Conservation (phyloP, 1,140 invertebrate genomes). For the Halesus radiatus region DNA sequence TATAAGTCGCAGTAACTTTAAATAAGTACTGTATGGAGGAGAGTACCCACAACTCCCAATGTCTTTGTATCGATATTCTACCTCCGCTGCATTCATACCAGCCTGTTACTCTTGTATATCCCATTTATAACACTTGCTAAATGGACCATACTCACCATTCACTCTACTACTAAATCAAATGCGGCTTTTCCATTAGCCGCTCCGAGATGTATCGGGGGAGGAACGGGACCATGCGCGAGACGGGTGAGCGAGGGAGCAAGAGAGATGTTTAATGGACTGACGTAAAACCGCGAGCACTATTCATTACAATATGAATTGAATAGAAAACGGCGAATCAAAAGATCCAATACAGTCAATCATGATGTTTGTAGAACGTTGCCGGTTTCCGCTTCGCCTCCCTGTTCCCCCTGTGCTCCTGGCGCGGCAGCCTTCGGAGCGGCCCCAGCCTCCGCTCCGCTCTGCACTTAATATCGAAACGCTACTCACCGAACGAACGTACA, state of each 20-base stretch:
- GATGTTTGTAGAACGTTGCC: conserved; percentile 5
- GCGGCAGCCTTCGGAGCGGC: too few species aligned
- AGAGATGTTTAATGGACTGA: conserved; percentile 55
- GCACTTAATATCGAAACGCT: too few species aligned
- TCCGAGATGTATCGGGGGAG: conserved; percentile 43
- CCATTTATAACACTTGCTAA: conserved; percentile 57
- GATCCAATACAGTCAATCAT: conserved; percentile 54
- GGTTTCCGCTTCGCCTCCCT: background rate
- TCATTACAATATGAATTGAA: conserved; percentile 58
- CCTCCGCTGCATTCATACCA: conserved; percentile 49
- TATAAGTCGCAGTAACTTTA: background rate
- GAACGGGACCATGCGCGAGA: conserved; percentile 3
- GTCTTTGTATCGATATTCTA: conserved; percentile 46
- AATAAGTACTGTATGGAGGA: background rate
- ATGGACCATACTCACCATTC: conserved; percentile 58
- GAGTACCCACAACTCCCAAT: background rate
- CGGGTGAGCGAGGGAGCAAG: conserved; percentile 21
- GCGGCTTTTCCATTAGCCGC: conserved; percentile 57
- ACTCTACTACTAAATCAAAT: conserved; percentile 56
- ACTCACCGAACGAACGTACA: too few species aligned
- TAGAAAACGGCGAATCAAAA: conserved; percentile 50
- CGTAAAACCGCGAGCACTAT: conserved; percentile 50
- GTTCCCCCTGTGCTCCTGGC: background rate
- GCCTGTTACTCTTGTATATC: conserved; percentile 54
- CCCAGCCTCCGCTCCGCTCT: too few species aligned